A percentile compares a stretch with the other conserved stretches of the same genome.
Conservation (phyloP, 2,888 invertebrate genomes). For the Drosophila monieri region DNA sequence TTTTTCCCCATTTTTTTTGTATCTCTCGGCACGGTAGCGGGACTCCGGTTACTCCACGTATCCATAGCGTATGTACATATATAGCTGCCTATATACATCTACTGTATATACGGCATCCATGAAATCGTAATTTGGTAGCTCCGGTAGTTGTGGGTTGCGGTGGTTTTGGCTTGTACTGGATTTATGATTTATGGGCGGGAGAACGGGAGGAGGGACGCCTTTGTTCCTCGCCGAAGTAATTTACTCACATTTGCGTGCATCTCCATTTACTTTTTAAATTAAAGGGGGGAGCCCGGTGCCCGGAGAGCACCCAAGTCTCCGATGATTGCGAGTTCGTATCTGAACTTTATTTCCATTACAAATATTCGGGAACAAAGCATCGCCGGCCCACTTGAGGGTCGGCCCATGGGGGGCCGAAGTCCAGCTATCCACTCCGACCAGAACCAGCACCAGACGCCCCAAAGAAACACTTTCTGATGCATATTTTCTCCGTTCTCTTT, state of each 20-base stretch:
- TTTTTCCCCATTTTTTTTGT: constrained; percentile 39
- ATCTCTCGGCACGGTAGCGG: constrained; percentile 2
- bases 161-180: constrained; percentile 30
- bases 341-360: too few relatives aligned
- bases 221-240: background rate
- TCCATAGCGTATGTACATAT: too few relatives aligned
- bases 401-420: background rate
- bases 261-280: background rate
- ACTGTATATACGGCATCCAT: too few relatives aligned
- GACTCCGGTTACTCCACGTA: too few relatives aligned
- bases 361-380: too few relatives aligned
- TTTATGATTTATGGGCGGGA: constrained; percentile 26
- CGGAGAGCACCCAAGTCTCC: too few relatives aligned
- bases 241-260: background rate
- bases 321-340: too few relatives aligned
- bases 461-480: constrained; percentile 52
- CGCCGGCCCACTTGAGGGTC: too few relatives aligned
- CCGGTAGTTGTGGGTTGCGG: constrained; percentile 30
- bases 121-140: constrained; percentile 15
- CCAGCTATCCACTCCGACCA: background rate
- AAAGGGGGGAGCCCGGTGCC: background rate
- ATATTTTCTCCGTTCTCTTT: constrained; percentile 53
- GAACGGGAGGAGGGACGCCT: background rate
- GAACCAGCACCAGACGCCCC: background rate
- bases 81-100: too few relatives aligned